A percentile compares a stretch with the other conserved stretches of the same genome.
Evolutionary conservation across 1,140 invertebrate genomes (phyloP).

Genomic region (Mercenaria mercenaria): DNA sequence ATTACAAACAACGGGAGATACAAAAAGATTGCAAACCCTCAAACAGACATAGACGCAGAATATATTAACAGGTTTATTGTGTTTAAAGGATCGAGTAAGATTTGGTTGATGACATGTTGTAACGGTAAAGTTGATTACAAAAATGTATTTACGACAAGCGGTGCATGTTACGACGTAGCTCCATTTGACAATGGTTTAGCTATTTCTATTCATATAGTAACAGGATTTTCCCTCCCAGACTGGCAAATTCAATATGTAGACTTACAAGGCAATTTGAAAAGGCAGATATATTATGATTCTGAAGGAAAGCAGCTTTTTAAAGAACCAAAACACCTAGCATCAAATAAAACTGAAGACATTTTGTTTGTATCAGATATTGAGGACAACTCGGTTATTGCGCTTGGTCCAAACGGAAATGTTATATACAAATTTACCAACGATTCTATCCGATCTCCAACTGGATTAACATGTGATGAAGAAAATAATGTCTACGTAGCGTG

Average conservation of each 20-base stretch:
- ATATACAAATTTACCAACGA: neutral
- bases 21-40: too few species aligned
- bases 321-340: neutral
- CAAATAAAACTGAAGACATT: neutral
- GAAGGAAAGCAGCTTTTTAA: neutral
- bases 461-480: neutral
- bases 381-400: neutral
- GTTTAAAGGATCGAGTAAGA: too few species aligned
- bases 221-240: neutral
- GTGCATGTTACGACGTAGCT: neutral
- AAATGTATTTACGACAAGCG: neutral
- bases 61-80: too few species aligned
- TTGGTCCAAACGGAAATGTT: neutral
- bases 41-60: too few species aligned
- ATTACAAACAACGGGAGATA: too few species aligned
- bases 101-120: too few species aligned
- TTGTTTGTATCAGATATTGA: neutral
- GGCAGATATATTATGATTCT: neutral
- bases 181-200: neutral
- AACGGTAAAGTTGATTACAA: too few species aligned
- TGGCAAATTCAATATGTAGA: neutral
- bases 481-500: neutral
- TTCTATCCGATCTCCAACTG: neutral
- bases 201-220: neutral
- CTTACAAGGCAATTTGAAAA: neutral